Evolutionary conservation across 2,113 vertebrate species (phyloP).

Genomic region (Typhlomys cinereus): DNA sequence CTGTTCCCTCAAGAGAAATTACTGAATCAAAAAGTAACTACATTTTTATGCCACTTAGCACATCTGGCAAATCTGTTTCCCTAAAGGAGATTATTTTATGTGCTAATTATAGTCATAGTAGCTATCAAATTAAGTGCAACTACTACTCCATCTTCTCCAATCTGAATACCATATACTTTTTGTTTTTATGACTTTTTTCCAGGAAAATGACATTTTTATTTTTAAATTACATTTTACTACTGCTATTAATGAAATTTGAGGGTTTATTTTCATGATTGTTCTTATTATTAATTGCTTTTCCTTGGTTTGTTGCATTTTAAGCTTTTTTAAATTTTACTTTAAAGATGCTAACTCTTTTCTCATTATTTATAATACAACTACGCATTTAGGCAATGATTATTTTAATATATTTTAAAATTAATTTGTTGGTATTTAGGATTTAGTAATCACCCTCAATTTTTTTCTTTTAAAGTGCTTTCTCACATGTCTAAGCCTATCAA

Average conservation of each 20-base stretch:
- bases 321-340: neutral
- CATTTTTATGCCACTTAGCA: conserved; percentile 25
- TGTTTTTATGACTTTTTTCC: conserved; percentile 6
- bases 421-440: neutral
- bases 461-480: neutral
- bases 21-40: conserved; percentile 48
- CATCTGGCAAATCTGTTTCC: conserved; percentile 35
- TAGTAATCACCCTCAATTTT: conserved; percentile 23
- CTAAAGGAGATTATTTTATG: neutral
- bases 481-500: neutral
- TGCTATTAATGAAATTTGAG: neutral
- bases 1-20: conserved; percentile 50
- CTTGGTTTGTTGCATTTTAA: neutral
- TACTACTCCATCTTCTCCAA: neutral
- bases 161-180: neutral
- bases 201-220: conserved; percentile 20
- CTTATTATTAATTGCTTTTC: neutral
- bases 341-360: neutral
- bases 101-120: neutral
- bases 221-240: conserved; percentile 35
- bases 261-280: neutral
- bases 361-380: neutral
- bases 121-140: neutral
- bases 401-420: conserved; percentile 12
- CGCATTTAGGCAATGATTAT: conserved; percentile 11